Conservation (phyloP, 2,113 vertebrate species). For the Tetrao urogallus region DNA sequence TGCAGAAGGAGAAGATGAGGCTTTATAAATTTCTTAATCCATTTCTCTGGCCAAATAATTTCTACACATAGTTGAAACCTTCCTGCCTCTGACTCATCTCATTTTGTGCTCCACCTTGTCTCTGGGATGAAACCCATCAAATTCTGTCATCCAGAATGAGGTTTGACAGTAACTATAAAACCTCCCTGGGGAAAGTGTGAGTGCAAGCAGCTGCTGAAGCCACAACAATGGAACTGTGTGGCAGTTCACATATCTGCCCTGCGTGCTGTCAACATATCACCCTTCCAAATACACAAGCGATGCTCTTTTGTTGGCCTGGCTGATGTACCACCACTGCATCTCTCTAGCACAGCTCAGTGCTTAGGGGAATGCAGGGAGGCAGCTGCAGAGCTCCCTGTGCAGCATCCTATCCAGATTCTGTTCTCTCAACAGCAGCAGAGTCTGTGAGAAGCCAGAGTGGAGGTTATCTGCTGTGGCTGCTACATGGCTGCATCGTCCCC, state of each 20-base stretch:
- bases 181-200: not conserved
- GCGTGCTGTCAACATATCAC: not conserved
- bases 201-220: slow-evolving; percentile 15
- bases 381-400: not conserved
- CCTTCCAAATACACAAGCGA: not conserved
- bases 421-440: not conserved
- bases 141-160: slow-evolving; percentile 5
- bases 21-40: not conserved
- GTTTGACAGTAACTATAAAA: slow-evolving; percentile 40
- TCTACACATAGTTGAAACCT: not conserved
- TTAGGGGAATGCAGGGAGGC: not conserved
- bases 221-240: not conserved
- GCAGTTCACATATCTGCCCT: not conserved
- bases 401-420: rapidly evolving
- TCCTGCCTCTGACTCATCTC: slow-evolving; percentile 7
- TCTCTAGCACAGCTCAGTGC: not conserved
- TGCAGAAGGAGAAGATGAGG: not conserved
- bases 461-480: not conserved
- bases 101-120: not conserved
- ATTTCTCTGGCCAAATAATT: not conserved
- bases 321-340: not conserved
- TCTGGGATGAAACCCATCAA: slow-evolving; percentile 23
- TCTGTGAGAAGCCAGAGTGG: not conserved
- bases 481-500: not conserved
- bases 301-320: not conserved